Conservation (phyloP, 2,113 vertebrate genomes). For the Nyctereutes procyonoides region DNA sequence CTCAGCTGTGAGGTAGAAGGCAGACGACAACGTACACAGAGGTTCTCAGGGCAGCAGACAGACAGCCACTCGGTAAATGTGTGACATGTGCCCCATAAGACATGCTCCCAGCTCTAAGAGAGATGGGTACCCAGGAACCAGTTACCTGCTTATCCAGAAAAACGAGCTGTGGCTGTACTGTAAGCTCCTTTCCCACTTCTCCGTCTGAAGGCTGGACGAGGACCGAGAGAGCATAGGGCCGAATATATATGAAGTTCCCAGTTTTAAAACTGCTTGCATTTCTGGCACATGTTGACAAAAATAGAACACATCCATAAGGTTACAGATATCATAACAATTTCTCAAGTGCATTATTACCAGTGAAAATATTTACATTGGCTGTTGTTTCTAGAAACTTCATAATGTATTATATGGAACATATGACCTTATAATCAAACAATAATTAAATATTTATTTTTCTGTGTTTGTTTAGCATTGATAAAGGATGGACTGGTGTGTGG, state of each 20-base stretch:
- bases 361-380: not conserved
- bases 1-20: not conserved
- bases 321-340: not conserved
- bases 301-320: not conserved
- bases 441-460: not conserved
- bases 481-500: not conserved
- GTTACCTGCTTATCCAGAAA: conserved; percentile 87
- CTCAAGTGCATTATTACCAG: not conserved
- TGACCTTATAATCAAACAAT: not conserved
- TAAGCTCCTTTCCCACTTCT: conserved; percentile 82
- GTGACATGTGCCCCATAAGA: not conserved
- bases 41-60: not conserved
- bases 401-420: not conserved
- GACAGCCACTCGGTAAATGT: not conserved
- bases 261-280: conserved; percentile 78
- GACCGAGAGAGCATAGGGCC: conserved; percentile 82
- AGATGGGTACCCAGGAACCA: not conserved
- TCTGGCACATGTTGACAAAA: conserved; percentile 61
- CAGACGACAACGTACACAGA: not conserved
- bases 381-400: not conserved
- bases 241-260: conserved; percentile 77
- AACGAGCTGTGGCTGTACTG: conserved; percentile 83
- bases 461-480: not conserved
- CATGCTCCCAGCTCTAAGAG: not conserved
- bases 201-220: conserved; percentile 86